Evolutionary conservation across 1,140 invertebrate genomes (phyloP), one percentile per base, ranked within the genome.

Genomic region (Protaetia brevitarsis): DNA sequence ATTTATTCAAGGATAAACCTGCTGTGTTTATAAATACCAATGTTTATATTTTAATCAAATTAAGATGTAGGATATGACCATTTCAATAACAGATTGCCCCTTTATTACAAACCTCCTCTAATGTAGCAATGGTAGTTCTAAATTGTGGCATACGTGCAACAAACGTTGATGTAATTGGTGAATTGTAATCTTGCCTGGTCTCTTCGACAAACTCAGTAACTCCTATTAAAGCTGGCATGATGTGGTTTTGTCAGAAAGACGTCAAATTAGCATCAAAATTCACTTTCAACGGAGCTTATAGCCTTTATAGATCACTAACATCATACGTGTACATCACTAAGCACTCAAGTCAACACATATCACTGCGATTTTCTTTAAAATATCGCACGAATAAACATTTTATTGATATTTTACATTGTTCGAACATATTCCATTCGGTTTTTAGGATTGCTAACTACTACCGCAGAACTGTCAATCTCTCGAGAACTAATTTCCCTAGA

Each of bases 131-230:
- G 31, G 94, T 94, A 80, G 95, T 92, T 76, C 92, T 88, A 84
- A 94, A 97, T 82, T 95, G 90, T 80, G 91, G 89, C 89, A 97
- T 96, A 77, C 91, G 89, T 66, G 91, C 91, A 72, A 96, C 93
- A 83, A 97, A 98, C 66, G 92, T 95, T 65, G 95, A 97, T 69
- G 95, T 97, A 69, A 94, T 97, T 51, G 96, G 96, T 68, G 94
- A 96, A 81, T 91, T 94, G 81, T 95, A 96, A 84, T 98, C 96
- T 83, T 97, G 95, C 80, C 91, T 88, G 71, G 94, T 95, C 85
- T 97, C 95, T 75, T 92, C 89, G 73, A 97, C 88, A 84, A 97
- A 97, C 80, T 97, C 95, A 78, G 88, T 87, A 64, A 97, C 91
- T 79, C 87, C 89, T 80, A 95, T 92, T 80, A 93, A 84, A 79